phyloP scores from a whole-genome alignment of 2,113 vertebrate species.

The Sinocyclocheilus grahami region DNA sequence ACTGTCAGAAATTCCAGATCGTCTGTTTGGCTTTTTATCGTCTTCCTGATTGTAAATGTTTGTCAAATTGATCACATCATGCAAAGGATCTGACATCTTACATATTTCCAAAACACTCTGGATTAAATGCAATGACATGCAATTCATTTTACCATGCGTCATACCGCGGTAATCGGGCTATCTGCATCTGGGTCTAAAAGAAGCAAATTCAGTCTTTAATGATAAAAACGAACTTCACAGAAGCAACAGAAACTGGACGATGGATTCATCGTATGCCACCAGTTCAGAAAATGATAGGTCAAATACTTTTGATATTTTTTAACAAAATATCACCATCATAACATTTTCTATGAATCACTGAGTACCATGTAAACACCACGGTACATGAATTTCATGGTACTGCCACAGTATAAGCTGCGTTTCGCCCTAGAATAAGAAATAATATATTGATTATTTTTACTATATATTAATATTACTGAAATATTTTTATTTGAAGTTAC shows the following conservation, averaged over 20 bases:
- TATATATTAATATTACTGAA: background rate
- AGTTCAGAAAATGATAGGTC: conserved; percentile 40
- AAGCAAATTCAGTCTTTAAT: conserved; percentile 3
- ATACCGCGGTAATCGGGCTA: background rate
- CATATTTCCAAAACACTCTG: background rate
- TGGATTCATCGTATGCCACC: conserved; percentile 16
- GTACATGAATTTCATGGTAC: background rate
- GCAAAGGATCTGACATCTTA: background rate
- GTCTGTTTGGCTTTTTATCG: background rate
- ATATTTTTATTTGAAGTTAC: background rate
- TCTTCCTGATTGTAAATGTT: background rate
- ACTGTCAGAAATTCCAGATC: background rate
- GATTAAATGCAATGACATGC: background rate
- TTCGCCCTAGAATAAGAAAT: background rate
- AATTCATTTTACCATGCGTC: background rate
- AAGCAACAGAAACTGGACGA: conserved; percentile 47
- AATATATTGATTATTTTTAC: background rate
- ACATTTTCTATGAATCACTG: background rate
- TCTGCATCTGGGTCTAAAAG: background rate
- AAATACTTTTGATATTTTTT: conserved; percentile 41
- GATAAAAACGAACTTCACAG: conserved; percentile 1
- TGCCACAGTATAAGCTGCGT: background rate
- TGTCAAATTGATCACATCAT: background rate
- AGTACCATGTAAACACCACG: background rate
- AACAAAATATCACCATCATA: background rate